Evolutionary conservation across 2,888 invertebrate genomes (phyloP).

Genomic region (Idaea biselata): DNA sequence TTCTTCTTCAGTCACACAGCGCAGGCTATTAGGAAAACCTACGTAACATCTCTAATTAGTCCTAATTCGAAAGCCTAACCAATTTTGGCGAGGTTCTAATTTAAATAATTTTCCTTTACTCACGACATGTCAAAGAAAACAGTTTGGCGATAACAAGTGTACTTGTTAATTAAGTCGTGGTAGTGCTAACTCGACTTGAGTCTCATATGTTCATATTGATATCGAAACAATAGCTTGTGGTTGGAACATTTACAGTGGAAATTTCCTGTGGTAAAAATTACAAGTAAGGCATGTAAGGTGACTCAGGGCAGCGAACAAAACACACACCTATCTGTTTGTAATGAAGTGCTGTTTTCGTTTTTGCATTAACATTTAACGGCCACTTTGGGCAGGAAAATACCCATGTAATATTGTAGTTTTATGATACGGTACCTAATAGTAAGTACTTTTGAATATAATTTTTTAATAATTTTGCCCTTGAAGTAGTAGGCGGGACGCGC

Average conservation of each 20-base stretch:
- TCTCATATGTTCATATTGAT: background rate
- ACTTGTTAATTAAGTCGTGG: background rate
- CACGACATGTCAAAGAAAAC: background rate
- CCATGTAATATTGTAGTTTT: background rate
- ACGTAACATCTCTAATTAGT: background rate
- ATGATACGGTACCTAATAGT: no score
- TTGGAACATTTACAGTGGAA: background rate
- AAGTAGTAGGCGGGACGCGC: no score
- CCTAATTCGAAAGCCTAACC: background rate
- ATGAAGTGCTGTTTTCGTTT: background rate
- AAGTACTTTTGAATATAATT: no score
- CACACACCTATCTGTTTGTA: background rate
- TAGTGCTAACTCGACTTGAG: background rate
- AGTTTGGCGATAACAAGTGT: background rate
- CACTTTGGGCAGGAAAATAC: background rate
- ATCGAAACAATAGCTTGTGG: background rate
- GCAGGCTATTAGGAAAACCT: no score
- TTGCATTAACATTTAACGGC: background rate
- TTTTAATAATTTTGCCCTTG: no score
- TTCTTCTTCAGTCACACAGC: no score
- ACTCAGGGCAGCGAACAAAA: background rate
- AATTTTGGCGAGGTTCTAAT: background rate
- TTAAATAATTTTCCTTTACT: background rate
- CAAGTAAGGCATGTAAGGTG: background rate
- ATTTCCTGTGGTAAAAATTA: background rate